Base-by-base conservation (phyloP, 2,888 invertebrate genomes). In the Aspidapion aeneum region DNA sequence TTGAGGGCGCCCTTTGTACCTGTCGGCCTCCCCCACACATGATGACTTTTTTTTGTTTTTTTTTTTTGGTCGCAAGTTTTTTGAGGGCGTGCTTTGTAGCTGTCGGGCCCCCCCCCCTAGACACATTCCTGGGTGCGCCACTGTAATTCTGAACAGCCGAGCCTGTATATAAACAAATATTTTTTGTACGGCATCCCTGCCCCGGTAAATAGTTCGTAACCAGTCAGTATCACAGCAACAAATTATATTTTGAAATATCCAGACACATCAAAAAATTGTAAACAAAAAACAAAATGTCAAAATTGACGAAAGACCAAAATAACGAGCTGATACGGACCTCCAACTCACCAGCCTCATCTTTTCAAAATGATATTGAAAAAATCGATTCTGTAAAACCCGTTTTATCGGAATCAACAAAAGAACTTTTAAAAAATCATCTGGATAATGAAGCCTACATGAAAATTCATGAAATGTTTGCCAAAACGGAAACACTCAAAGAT, bases 401-500 rank as follows among this genome's bases (percentile, higher is more conserved):
- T 61, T 17, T 48, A 65, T 58, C 63, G 63, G 18, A 48, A 21
- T 9, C 21, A 48, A 12, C 49, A 49, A 58, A 59, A 54, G 19
- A 57, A 17, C 61, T 66, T 48, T 21, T 68, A n/a, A 65, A 65
- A 48, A 61, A 57, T 52, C 62, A 62, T 12, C 52, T 70, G 17
- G 64, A 65, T 18, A 61, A 64, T 21, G 61, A 67, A 55, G 67
- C 68, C 1, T 57, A 70, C 17, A 66, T 70, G 62, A 65, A 69
- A 56, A 72, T 72, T 22, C 66, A 71, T 51, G 66, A 66, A 61
- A 73, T 63, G 61, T 75, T 77, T 50, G 68, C 72, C 54, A 77
- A 77, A 69, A 76, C 78, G 1, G 73, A 75, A 62, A 69, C 73
- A 55, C 75, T 79, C 74, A 72, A 74, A 62, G 64, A 67, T 50